These are phyloP conservation scores for Nomada goodeniana DNA, from an alignment of 2,888 invertebrate genomes.

Conservation along the genomic window DNA sequence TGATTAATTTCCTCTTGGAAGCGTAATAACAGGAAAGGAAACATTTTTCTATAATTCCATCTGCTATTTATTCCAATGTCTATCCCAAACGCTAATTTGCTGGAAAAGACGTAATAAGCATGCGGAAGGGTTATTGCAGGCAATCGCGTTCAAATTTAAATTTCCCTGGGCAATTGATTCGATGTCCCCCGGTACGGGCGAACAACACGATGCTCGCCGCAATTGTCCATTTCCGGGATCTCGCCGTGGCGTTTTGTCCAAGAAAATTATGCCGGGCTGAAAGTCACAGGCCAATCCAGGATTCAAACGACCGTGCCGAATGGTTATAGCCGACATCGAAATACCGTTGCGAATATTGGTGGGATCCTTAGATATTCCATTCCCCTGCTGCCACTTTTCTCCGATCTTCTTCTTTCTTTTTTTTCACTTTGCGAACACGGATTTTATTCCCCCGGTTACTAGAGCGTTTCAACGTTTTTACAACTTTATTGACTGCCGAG, in stretches of 20 bases:
- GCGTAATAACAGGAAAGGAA: not conserved
- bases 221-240: constrained; percentile 61
- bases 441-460: constrained; percentile 13
- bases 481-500: not conserved
- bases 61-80: not conserved
- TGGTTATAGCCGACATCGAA: constrained; percentile 66
- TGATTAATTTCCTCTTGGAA: not conserved
- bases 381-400: constrained; percentile 19
- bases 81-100: not conserved
- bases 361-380: constrained; percentile 50
- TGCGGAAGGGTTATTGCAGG: constrained; percentile 13
- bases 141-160: constrained; percentile 44
- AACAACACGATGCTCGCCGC: constrained; percentile 41
- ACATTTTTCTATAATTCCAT: not conserved
- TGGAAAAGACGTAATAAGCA: constrained; percentile 26
- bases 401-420: too few species aligned
- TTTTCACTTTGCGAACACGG: constrained; percentile 17
- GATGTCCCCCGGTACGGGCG: constrained; percentile 36
- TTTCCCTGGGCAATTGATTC: constrained; percentile 51
- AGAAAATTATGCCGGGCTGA: constrained; percentile 64
- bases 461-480: not conserved
- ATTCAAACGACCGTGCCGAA: constrained; percentile 61
- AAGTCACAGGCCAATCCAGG: constrained; percentile 58
- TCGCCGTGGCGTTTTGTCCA: constrained; percentile 47
- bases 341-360: constrained; percentile 63